Conservation (phyloP, 2,888 invertebrate species). For the Heteromyza rotundicornis region DNA sequence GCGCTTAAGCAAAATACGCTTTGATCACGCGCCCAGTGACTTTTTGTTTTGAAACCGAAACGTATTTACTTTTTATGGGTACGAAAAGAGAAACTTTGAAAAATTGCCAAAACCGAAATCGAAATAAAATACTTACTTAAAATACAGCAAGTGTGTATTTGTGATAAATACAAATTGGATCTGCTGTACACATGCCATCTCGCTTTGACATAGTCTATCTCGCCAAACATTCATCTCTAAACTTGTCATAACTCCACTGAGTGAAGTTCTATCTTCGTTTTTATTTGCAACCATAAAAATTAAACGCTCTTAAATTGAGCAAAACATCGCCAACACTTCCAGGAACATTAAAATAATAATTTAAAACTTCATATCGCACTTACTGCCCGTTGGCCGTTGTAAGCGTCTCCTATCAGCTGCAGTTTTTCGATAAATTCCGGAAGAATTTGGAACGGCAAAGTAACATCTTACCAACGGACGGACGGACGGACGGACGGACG, state of each 20-base stretch:
- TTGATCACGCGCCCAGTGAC: not conserved
- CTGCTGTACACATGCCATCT: too few relatives aligned
- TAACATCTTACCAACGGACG: not conserved
- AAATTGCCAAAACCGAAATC: too few relatives aligned
- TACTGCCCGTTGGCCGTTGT: not conserved
- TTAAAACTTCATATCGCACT: conserved; percentile 24
- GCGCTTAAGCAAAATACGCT: too few relatives aligned
- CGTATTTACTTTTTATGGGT: not conserved
- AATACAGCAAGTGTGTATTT: too few relatives aligned
- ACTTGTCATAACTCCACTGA: too few relatives aligned
- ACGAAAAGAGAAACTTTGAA: not conserved
- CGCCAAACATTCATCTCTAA: too few relatives aligned
- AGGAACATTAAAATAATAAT: conserved; percentile 20
- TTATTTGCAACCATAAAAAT: conserved; percentile 25
- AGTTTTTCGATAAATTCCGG: conserved; percentile 34
- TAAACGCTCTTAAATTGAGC: conserved; percentile 26
- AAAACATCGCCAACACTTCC: conserved; percentile 28
- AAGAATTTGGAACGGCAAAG: conserved; percentile 25
- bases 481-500: too few relatives aligned
- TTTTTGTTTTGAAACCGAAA: not conserved
- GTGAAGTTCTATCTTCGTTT: not conserved
- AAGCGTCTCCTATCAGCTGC: conserved; percentile 21
- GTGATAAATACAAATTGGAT: too few relatives aligned
- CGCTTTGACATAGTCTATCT: too few relatives aligned
- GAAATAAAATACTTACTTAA: too few relatives aligned